Evolutionary conservation across 2,113 vertebrate genomes (phyloP), one percentile per base, ranked within the genome.

Genomic region (Nothocercus julius): DNA sequence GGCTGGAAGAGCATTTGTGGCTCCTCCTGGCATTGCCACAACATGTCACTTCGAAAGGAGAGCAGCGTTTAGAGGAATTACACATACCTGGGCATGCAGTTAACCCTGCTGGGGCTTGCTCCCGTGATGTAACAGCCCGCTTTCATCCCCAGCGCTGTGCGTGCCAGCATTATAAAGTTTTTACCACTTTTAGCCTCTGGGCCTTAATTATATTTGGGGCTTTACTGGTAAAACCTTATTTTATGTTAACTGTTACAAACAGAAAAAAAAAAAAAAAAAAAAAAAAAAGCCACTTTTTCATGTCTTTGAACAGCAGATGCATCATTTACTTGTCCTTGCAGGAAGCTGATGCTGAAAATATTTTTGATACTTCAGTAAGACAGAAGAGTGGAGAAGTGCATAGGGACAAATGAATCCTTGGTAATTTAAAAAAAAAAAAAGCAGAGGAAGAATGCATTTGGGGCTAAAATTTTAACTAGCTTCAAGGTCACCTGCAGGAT

Each of bases 101-200:
- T 90, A 87, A 88, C 88, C 64, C 30, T 97, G 95, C 83, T 82
- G 80, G 54, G 95, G 74, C 96, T 89, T 97, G 96, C 92, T 92
- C 63, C 83, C 7, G 13, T 94, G 87, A 96, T 78, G 92, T 91
- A 96, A 95, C 51, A 59, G 74, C 61, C 66, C 54, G 45, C 19
- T 79, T 64, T 80, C 73, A 70, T 7, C 38, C 44, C 87, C 4
- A 1, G 53, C 61, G n/a, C 86, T 94, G 82, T 92, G 56, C 69
- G 76, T 93, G 74, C 58, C 62, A 89, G 74, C 69, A 82, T 86
- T 93, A 76, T 86, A 90, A 28, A 16, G 3, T 30, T 74, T 80
- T 82, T 80, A 76, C 56, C 30, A 58, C 64, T 92, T 95, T 96
- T 73, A 91, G 83, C 92, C 90, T 84, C 47, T 12, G 11, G 77